Evolutionary conservation across 30 jellyfish, hydroid and myxozoan genomes (phyloP).

Genomic region (Phacellophora camtschatica): DNA sequence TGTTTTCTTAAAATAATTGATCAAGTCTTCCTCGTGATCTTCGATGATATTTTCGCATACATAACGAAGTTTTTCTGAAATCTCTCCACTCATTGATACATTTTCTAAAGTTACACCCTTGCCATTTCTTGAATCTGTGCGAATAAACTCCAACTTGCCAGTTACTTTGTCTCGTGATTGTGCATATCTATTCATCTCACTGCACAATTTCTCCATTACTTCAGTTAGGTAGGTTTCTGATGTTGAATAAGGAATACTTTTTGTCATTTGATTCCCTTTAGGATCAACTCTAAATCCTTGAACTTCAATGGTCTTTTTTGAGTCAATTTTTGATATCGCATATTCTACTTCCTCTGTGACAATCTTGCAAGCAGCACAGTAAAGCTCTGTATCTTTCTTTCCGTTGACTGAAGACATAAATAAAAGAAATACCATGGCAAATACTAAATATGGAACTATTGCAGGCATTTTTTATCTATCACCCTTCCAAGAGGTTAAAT

Average conservation of each 20-base stretch:
- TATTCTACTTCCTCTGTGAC: conserved; percentile 77
- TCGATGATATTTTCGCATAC: conserved; percentile 79
- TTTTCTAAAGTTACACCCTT: conserved; percentile 75
- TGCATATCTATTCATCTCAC: conserved; percentile 76
- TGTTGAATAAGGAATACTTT: conserved; percentile 69
- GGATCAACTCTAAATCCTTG: conserved; percentile 94
- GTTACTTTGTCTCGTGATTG: conserved; percentile 75
- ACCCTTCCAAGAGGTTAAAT: too few relatives aligned
- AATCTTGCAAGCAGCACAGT: conserved; percentile 81
- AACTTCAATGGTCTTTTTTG: conserved; percentile 72
- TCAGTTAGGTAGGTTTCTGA: conserved; percentile 91
- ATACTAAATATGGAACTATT: too few relatives aligned
- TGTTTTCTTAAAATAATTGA: conserved; percentile 66
- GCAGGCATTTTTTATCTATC: too few relatives aligned
- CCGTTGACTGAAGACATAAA: neutral
- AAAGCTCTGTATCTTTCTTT: conserved; percentile 9
- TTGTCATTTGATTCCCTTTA: conserved; percentile 76
- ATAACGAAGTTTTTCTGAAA: conserved; percentile 69
- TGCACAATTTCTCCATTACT: conserved; percentile 68
- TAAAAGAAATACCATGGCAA: too few relatives aligned
- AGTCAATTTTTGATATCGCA: conserved; percentile 78
- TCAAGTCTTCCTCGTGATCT: conserved; percentile 85
- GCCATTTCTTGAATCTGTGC: conserved; percentile 90
- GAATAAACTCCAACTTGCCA: conserved; percentile 44
- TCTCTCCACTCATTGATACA: conserved; percentile 82